Evolutionary conservation across 2,797 vertebrate genomes (phyloP), one percentile per base, ranked within the genome.

Genomic region (Ataeniobius toweri): DNA sequence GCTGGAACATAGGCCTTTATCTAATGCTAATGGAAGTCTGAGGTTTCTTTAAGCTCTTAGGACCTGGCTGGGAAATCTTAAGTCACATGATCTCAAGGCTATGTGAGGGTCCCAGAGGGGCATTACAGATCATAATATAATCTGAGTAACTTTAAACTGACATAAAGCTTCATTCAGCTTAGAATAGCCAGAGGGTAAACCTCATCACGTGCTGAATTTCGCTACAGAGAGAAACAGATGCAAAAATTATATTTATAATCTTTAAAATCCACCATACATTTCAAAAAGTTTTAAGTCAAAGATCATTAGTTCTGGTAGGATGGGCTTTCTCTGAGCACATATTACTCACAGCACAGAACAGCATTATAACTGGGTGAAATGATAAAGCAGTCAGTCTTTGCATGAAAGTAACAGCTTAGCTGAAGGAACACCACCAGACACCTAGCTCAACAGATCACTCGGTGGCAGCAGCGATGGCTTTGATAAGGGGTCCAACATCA

Each of bases 141-240:
- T 58, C 16, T 44, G 51, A 28, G 24, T 48, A 74, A 67, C 67
- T 72, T 31, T 39, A 41, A 81, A 82, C 10, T 5, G 2, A 61
- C 24, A 48, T 48, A 50, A 1, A 16, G 14, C 59, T 36, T 10
- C n/a, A 59, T 75, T 16, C 61, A 81, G 86, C 71, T 82, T 61
- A 76, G 46, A 71, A 70, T 85, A 85, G 90, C 77, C 85, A 83
- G 24, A 65, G 73, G 56, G 72, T 86, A 87, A 92, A 86, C 69
- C 88, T 31, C 31, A 31, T 31, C 31, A 31, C 31, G 31, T 31
- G 1, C 31, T 31, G 31, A 31, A 31, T 31, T 31, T 31, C 31
- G 2, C 31, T 31, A 31, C 31, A 31, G 31, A 31, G 31, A 31
- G 31, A 31, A 31, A 31, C 2, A 31, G 31, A 50, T 13, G 4